These are phyloP conservation scores for Heteromormyrus szaboi DNA, from an alignment of 2,797 vertebrate genomes.

Conservation along the genomic window DNA sequence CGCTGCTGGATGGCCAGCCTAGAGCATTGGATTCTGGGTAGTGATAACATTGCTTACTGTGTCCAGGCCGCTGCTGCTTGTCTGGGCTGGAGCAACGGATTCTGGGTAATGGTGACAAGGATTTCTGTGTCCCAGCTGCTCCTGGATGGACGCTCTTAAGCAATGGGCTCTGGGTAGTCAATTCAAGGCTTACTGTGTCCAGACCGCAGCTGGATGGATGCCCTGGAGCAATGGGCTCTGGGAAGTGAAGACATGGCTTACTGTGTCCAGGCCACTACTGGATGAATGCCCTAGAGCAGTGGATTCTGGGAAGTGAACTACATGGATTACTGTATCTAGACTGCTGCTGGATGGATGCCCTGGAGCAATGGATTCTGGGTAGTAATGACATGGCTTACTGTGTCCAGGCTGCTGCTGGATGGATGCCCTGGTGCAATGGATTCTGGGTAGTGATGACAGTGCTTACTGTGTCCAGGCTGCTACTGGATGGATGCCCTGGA, in stretches of 20 bases:
- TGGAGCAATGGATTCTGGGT: constrained; percentile 59
- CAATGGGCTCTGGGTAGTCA: neutral
- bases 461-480: neutral
- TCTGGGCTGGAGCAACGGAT: constrained; percentile 76
- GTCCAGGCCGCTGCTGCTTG: constrained; percentile 68
- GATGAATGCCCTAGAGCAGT: constrained; percentile 89
- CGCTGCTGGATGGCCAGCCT: neutral
- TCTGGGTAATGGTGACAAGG: neutral
- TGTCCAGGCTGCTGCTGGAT: constrained; percentile 65
- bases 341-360: constrained; percentile 84
- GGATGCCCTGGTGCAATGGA: constrained; percentile 79
- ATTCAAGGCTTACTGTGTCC: neutral
- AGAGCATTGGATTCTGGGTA: constrained; percentile 49
- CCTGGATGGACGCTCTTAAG: neutral
- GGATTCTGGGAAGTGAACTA: neutral
- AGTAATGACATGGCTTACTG: neutral
- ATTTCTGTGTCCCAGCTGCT: neutral
- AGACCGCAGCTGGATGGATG: neutral
- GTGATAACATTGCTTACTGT: neutral
- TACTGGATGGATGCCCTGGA: neutral
- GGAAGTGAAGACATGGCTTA: neutral
- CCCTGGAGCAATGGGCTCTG: neutral
- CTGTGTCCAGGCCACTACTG: constrained; percentile 48
- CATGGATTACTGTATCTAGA: neutral
- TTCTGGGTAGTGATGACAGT: neutral